These are phyloP conservation scores for Campodea augens DNA, from an alignment of 1,140 invertebrate genomes.

Conservation along the genomic window DNA sequence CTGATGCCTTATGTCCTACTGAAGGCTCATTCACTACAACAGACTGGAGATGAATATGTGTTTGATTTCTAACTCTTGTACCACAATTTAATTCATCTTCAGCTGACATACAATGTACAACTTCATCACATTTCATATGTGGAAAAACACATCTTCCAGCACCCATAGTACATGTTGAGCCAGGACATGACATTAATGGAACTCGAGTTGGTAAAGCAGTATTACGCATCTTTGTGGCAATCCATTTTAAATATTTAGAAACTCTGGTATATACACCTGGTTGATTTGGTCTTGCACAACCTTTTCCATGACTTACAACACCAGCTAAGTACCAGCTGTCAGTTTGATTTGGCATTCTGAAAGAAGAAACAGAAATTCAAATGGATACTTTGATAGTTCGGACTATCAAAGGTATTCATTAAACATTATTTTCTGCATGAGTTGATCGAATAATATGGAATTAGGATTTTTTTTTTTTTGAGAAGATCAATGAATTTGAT, in stretches of 20 bases:
- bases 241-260: slow-evolving; percentile 50
- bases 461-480: background rate
- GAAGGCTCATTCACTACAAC: too few relatives aligned
- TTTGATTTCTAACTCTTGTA: background rate
- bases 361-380: slow-evolving; percentile 4
- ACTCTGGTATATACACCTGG: slow-evolving; percentile 68
- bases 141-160: slow-evolving; percentile 41
- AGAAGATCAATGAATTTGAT: background rate
- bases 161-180: slow-evolving; percentile 36
- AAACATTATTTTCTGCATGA: background rate
- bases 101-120: slow-evolving; percentile 48
- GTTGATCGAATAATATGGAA: background rate
- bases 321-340: slow-evolving; percentile 45
- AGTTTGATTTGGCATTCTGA: slow-evolving; percentile 8
- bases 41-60: too few relatives aligned
- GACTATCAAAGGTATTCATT: slow-evolving; percentile 2
- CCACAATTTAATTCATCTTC: slow-evolving; percentile 52
- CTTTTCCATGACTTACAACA: slow-evolving; percentile 59
- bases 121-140: slow-evolving; percentile 41
- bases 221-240: slow-evolving; percentile 28
- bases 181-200: slow-evolving; percentile 42
- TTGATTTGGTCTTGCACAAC: slow-evolving; percentile 50
- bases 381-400: background rate
- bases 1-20: too few relatives aligned
- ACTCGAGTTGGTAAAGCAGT: slow-evolving; percentile 22